These are phyloP conservation scores for Syrista parreyssii DNA, from an alignment of 2,888 invertebrate genomes.

Conservation along the genomic window DNA sequence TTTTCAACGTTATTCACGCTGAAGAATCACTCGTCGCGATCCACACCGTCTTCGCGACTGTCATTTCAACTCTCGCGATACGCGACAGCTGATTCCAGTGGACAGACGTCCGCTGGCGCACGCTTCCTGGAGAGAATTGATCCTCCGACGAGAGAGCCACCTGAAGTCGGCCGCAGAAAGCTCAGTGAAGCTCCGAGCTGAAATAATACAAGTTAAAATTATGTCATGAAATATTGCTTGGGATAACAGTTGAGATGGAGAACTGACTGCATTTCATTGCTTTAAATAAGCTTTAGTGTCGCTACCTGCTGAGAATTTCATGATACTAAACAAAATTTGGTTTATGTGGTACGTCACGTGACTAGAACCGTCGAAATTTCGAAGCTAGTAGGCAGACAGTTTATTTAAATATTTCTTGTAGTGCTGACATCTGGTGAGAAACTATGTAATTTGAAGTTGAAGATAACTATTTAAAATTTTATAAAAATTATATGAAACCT, in stretches of 20 bases:
- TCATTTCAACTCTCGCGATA: constrained; percentile 51
- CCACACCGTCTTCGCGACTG: constrained; percentile 49
- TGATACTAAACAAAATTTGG: background rate
- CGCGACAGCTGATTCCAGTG: constrained; percentile 58
- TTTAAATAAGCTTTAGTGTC: background rate
- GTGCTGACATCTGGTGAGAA: background rate
- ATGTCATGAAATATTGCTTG: background rate
- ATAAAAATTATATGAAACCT: background rate
- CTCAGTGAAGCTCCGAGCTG: background rate
- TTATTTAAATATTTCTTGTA: background rate
- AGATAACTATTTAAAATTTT: background rate
- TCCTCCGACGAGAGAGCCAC: constrained; percentile 33
- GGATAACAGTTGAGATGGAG: background rate
- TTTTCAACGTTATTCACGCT: constrained; percentile 22
- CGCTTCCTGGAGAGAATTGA: constrained; percentile 39
- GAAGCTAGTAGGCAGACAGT: background rate
- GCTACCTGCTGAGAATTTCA: background rate
- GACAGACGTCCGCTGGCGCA: constrained; percentile 33
- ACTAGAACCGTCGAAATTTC: background rate
- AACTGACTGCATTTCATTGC: background rate
- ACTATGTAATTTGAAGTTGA: background rate
- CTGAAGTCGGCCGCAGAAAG: constrained; percentile 38
- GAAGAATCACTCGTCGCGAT: constrained; percentile 21
- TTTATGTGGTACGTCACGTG: background rate
- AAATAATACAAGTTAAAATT: background rate